These are phyloP conservation scores for Patella caerulea DNA, from an alignment of 2,888 invertebrate genomes.

Conservation along the genomic window DNA sequence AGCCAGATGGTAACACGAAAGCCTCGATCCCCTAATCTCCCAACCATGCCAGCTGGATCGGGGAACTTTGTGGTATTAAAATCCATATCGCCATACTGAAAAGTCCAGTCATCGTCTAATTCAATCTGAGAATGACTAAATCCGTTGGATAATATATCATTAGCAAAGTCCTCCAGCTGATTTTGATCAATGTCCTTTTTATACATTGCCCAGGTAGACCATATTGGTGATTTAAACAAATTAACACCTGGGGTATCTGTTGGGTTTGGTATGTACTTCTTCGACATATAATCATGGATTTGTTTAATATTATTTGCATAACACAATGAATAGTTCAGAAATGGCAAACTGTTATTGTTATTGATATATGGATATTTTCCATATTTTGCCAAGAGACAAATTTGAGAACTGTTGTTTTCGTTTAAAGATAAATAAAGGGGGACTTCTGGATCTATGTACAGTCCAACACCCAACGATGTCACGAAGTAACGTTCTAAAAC, in stretches of 20 bases:
- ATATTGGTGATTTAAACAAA: slow-evolving; percentile 85
- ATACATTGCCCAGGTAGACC: slow-evolving; percentile 91
- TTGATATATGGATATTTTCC: slow-evolving; percentile 54
- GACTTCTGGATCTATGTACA: slow-evolving; percentile 78
- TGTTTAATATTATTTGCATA: slow-evolving; percentile 42
- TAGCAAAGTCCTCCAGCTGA: slow-evolving; percentile 51
- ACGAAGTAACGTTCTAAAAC: slow-evolving; percentile 75
- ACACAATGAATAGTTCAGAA: slow-evolving; percentile 53
- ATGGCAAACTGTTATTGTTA: slow-evolving; percentile 31
- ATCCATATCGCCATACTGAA: slow-evolving; percentile 85
- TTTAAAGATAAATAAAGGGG: slow-evolving; percentile 86
- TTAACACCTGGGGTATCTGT: slow-evolving; percentile 77
- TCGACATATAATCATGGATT: slow-evolving; percentile 73
- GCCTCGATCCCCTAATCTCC: slow-evolving; percentile 76
- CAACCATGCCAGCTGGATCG: slow-evolving; percentile 77
- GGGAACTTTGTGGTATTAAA: slow-evolving; percentile 83
- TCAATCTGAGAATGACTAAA: slow-evolving; percentile 74
- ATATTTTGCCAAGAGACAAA: slow-evolving; percentile 53
- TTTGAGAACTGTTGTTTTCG: slow-evolving; percentile 72
- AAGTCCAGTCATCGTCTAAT: slow-evolving; percentile 88
- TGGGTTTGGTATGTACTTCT: slow-evolving; percentile 75
- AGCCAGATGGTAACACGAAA: slow-evolving; percentile 86
- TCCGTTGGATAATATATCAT: slow-evolving; percentile 38
- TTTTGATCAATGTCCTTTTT: slow-evolving; percentile 79
- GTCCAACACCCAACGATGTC: slow-evolving; percentile 79